These are phyloP conservation scores for Atta texana DNA, from an alignment of 1,140 invertebrate genomes.

Conservation along the genomic window DNA sequence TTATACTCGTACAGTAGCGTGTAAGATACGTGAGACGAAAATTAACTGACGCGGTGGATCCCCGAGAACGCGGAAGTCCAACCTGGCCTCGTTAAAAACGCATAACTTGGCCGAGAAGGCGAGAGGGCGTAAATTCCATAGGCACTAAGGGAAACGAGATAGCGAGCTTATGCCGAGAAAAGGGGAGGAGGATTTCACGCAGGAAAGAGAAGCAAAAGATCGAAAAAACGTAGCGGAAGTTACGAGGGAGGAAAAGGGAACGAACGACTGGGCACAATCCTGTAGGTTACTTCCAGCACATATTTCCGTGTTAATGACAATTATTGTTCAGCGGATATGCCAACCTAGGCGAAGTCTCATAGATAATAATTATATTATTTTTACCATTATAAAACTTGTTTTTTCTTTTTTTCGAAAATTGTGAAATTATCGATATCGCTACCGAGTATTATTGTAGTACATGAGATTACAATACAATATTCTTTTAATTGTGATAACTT, in stretches of 20 bases:
- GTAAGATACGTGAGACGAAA: conserved; percentile 15
- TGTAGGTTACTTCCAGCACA: conserved; percentile 78
- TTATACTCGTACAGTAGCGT: background rate
- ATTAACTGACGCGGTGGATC: conserved; percentile 51
- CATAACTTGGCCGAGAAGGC: conserved; percentile 64
- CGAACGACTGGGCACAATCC: conserved; percentile 64
- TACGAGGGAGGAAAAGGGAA: background rate
- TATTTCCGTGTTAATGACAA: conserved; percentile 80
- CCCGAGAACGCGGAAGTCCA: conserved; percentile 14
- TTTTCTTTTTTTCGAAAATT: background rate
- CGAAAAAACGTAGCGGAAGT: conserved; percentile 60
- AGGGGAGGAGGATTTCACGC: background rate
- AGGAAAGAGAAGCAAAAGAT: conserved; percentile 31
- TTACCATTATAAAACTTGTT: background rate
- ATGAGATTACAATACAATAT: background rate
- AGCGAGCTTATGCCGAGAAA: conserved; percentile 58
- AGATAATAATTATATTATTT: conserved; percentile 76
- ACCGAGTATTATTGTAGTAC: background rate
- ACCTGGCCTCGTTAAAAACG: conserved; percentile 71
- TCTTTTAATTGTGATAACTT: background rate
- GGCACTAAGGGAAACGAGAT: conserved; percentile 62
- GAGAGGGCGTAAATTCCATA: conserved; percentile 68
- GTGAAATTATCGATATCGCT: background rate
- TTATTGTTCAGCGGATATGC: conserved; percentile 76
- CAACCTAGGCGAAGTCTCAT: conserved; percentile 38